Percentiles rank a stretch among this genome's conserved stretches.
Evolutionary conservation across 2,888 invertebrate species (phyloP).

Genomic region (Lochmaea crataegi): DNA sequence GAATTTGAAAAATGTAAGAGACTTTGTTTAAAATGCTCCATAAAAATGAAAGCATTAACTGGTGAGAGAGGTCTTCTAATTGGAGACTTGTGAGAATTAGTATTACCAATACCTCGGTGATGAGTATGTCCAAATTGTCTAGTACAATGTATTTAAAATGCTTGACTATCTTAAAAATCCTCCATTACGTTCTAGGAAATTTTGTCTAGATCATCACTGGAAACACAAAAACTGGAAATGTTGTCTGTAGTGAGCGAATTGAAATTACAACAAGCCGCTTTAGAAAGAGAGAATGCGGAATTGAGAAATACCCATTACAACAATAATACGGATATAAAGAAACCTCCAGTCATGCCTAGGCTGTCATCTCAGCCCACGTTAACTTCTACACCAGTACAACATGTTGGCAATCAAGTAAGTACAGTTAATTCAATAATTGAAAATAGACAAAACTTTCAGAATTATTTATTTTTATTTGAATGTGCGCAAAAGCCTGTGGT

Average conservation of each 20-base stretch:
- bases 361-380: constrained; percentile 64
- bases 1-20: too few species aligned
- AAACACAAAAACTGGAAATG: constrained; percentile 94
- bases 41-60: too few species aligned
- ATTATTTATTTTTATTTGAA: too few species aligned
- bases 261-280: constrained; percentile 84
- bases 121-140: too few species aligned
- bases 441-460: too few species aligned
- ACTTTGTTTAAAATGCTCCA: too few species aligned
- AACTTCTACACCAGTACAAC: constrained; percentile 63
- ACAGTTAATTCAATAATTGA: not conserved
- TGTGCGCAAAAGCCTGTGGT: too few species aligned
- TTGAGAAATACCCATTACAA: constrained; percentile 69
- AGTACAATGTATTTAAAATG: too few species aligned
- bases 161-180: not conserved
- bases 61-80: too few species aligned
- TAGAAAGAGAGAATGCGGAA: constrained; percentile 89
- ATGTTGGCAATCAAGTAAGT: constrained; percentile 59
- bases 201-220: constrained; percentile 86
- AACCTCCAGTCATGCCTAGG: constrained; percentile 59
- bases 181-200: constrained; percentile 74
- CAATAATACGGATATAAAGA: constrained; percentile 56
- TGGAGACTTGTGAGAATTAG: too few species aligned
- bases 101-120: too few species aligned
- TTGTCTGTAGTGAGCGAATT: constrained; percentile 93